Evolutionary conservation across 2,797 vertebrate species (phyloP), one percentile per base, ranked within the genome.

Genomic region (Chiloscyllium punctatum): DNA sequence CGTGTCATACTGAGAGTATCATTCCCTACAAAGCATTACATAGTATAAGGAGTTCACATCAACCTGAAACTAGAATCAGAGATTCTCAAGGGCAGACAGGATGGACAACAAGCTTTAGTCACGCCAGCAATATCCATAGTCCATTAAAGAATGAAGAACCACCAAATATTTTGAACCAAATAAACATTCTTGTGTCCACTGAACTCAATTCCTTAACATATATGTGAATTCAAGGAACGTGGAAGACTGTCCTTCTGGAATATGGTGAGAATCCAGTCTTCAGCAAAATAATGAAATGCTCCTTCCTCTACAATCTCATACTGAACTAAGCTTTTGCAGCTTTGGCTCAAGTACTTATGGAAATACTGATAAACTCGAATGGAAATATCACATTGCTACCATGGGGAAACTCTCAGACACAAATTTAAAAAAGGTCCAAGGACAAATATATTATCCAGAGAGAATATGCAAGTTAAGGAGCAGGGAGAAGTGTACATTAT

Each of bases 1-100:
- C 96, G 97, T 71, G 97, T 97, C 97, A 97, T 98, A 97, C 98
- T 98, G 96, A 99, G 98, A 0, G 98, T 98, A 0, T 97, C 66
- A 95, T 99, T 98, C 0, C 98, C 99, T 99, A 97, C 69, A 68
- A 66, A 96, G 84, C 90, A 95, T 68, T 33, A 86, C 72, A 95
- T 25, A 91, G 23, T 33, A 92, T 1, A 62, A 57, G 72, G 66
- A 86, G 68, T 57, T 33, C 48, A 95, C 11, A 77, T 48, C 82
- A 48, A 84, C 8, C 42, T 42, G 16, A 48, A 84, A 25, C 37
- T 16, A 74, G 48, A 51, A 74, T 8, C 15, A 23, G 15, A 6
- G 25, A 48, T 84, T 84, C 30, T 11, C 27, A 13, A 77, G 72
- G 72, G 1, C 27, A 74, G 8, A 33, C 11, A 33, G 2, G 72